A percentile compares a stretch with the other conserved stretches of the same genome.
Conservation (phyloP, 2,888 invertebrate genomes). For the Suillia variegata region DNA sequence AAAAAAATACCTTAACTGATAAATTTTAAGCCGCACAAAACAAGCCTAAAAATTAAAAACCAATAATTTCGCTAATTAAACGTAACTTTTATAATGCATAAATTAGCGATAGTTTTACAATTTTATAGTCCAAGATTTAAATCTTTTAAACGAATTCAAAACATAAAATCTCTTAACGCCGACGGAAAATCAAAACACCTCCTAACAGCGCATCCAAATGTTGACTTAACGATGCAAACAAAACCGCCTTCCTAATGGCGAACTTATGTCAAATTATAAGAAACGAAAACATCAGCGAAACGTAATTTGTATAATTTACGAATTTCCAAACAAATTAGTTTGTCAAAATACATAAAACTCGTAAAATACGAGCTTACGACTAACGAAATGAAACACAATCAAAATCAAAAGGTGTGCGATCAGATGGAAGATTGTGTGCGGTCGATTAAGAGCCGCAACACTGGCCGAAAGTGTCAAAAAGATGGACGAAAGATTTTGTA, state of each 20-base stretch:
- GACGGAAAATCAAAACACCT: not conserved
- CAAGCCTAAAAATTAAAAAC: not conserved
- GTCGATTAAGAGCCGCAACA: not conserved
- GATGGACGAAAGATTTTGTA: not conserved
- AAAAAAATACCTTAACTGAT: too few species aligned
- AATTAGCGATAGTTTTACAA: conserved; percentile 1
- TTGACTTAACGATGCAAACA: conserved; percentile 5
- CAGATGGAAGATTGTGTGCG: not conserved
- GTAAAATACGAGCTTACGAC: not conserved
- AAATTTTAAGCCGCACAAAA: too few species aligned
- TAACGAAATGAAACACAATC: not conserved
- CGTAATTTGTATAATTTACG: conserved; percentile 18
- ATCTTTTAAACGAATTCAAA: not conserved
- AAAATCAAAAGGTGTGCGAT: not conserved
- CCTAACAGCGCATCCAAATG: too few species aligned
- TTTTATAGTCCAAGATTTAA: not conserved
- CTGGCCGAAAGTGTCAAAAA: not conserved
- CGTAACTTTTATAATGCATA: conserved; percentile 1
- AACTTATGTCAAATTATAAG: conserved; percentile 14
- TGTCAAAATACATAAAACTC: conserved; percentile 8
- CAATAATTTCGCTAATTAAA: conserved; percentile 2
- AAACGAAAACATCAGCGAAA: not conserved
- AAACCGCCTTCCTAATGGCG: conserved; percentile 17
- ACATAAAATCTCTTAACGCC: not conserved
- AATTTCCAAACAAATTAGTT: conserved; percentile 21